A percentile compares a stretch with the other conserved stretches of the same genome.
Conservation (phyloP, 2,797 vertebrate genomes). For the Spinus pinus region DNA sequence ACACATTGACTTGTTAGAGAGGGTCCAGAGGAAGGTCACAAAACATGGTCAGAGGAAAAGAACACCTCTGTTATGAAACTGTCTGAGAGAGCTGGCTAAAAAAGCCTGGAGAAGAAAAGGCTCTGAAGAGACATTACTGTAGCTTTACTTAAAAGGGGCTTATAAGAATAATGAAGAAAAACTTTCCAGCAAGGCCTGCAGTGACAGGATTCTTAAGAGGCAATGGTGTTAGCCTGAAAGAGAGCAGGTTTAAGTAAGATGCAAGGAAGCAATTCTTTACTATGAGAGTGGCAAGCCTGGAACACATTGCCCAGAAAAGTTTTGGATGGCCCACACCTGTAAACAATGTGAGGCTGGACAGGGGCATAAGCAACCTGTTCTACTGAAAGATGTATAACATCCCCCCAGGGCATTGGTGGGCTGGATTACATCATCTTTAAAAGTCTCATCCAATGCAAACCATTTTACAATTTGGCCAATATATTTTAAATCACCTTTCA, state of each 20-base stretch:
- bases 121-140: neutral
- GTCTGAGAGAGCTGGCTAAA: neutral
- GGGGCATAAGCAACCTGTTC: neutral
- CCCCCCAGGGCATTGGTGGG: accelerated
- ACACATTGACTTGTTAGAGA: neutral
- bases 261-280: neutral
- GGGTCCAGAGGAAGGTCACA: neutral
- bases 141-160: neutral
- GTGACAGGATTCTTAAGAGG: neutral
- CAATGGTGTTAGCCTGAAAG: neutral
- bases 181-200: neutral
- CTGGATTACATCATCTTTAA: neutral
- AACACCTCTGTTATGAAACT: neutral
- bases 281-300: neutral
- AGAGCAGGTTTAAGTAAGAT: neutral
- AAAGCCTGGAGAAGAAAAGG: neutral
- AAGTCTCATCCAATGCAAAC: neutral
- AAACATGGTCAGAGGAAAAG: neutral
- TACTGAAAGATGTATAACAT: neutral
- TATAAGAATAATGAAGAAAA: neutral
- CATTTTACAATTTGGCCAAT: neutral
- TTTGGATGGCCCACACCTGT: neutral
- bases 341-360: accelerated
- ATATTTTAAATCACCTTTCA: neutral
- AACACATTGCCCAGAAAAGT: neutral